Base-by-base conservation (phyloP, 1,140 invertebrate species). In the Bicyclus anynana region DNA sequence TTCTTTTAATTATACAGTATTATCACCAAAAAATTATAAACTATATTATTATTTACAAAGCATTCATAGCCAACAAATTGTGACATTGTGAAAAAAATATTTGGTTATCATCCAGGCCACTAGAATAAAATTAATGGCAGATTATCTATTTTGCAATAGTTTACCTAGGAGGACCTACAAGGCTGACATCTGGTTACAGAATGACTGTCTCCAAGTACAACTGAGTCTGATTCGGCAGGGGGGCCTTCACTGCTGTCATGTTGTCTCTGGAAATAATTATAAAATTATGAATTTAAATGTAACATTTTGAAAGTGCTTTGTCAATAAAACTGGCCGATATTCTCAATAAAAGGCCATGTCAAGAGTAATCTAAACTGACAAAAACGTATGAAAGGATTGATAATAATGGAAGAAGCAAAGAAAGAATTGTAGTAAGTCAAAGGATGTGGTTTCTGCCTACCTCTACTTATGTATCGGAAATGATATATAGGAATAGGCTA, bases 211-310 rank as follows among this genome's bases (percentile, higher is more conserved):
- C 92, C 92, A 16, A 93, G 87, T 52, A 89, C 90, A 1, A 93
- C 91, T 16, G 90, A 89, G 48, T 92, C 91, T 17, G 90, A 89
- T 38, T 92, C 90, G n/a, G 80, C 84, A 17, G 88, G 84, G 12
- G 90, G 88, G 33, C 92, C 89, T 77, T 92, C 90, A 56, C 90
- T 91, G 74, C 87, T 92, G 62, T 93, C 92, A 68, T 93, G 91
- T 70, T 92, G 89, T 69, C 92, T 90, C 92, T 93, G 86, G 90
- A 91, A 67, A 35, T 27, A 13, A 16, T 50, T 12, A 12, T 33
- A 74, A 16, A 5, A 16, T 17, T 42, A 42, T 42, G 18, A n/a
- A n/a, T n/a, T n/a, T n/a, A n/a, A n/a, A n/a, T n/a, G 23, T 23
- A 23, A 23, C 2, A 23, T 23, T 2, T 23, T 23, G 23, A 4